Percentiles rank a stretch among this genome's conserved stretches.
Evolutionary conservation across 2,888 invertebrate species (phyloP).

Genomic region (Nomada fabriciana): DNA sequence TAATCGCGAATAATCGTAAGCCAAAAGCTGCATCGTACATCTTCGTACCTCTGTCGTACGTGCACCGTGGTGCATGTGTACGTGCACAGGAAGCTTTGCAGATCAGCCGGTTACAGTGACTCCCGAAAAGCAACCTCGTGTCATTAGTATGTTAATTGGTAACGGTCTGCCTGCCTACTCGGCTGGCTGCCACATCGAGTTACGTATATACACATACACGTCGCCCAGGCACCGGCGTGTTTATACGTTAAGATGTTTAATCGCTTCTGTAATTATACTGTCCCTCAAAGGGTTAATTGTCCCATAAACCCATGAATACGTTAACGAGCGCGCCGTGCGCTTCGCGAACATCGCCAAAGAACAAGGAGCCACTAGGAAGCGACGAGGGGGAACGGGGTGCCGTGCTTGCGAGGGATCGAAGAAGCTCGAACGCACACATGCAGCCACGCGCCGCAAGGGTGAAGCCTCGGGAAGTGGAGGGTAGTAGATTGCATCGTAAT

Average conservation of each 20-base stretch:
- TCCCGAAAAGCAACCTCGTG: conserved; percentile 77
- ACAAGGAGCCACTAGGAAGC: conserved; percentile 57
- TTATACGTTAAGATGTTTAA: conserved; percentile 84
- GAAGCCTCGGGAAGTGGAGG: conserved; percentile 11
- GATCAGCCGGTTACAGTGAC: conserved; percentile 69
- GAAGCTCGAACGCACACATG: conserved; percentile 23
- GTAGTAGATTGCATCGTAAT: conserved; percentile 24
- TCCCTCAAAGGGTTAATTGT: conserved; percentile 85
- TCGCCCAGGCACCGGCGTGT: conserved; percentile 71
- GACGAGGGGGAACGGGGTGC: conserved; percentile 14
- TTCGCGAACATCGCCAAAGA: conserved; percentile 68
- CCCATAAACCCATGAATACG: conserved; percentile 84
- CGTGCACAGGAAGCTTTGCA: conserved; percentile 40
- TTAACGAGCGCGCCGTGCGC: conserved; percentile 79
- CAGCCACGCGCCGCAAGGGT: conserved; percentile 3
- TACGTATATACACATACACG: conserved; percentile 68
- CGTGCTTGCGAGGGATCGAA: conserved; percentile 45
- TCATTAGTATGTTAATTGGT: conserved; percentile 84
- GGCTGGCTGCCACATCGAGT: conserved; percentile 78
- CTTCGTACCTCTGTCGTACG: conserved; percentile 2
- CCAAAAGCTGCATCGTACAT: conserved; percentile 22
- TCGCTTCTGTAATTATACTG: conserved; percentile 84
- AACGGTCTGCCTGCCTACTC: conserved; percentile 71
- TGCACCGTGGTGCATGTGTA: conserved; percentile 5
- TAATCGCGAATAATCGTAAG: conserved; percentile 58